Evolutionary conservation across 1,140 invertebrate species (phyloP).

Genomic region (Plodia interpunctella): DNA sequence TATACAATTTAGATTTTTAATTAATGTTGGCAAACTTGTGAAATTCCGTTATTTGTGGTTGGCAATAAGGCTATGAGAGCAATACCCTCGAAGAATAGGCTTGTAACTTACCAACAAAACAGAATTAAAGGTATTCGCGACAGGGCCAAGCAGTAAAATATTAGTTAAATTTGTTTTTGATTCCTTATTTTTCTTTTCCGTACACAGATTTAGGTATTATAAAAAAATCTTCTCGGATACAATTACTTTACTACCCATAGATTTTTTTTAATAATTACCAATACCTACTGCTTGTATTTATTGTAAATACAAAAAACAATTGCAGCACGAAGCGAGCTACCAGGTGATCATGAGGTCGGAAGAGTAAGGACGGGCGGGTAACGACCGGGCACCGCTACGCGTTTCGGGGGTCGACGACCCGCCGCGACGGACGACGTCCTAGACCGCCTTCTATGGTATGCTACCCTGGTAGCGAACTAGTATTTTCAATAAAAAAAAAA

Average conservation of each 20-base stretch:
- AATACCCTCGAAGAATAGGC: not conserved
- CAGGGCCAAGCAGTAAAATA: too few species aligned
- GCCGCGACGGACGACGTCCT: conserved; percentile 55
- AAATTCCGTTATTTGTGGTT: not conserved
- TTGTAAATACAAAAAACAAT: not conserved
- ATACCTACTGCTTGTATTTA: too few species aligned
- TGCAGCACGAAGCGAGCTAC: conserved; percentile 29
- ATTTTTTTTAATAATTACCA: too few species aligned
- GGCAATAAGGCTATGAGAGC: conserved; percentile 5
- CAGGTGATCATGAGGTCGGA: conserved; percentile 66
- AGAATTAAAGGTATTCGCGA: not conserved
- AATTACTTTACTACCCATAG: not conserved
- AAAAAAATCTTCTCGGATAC: too few species aligned
- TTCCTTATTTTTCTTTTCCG: too few species aligned
- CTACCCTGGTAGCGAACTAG: conserved; percentile 46
- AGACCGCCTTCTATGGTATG: conserved; percentile 52
- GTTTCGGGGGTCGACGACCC: conserved; percentile 67
- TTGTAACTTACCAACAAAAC: not conserved
- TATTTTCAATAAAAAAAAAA: too few species aligned
- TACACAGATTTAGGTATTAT: too few species aligned
- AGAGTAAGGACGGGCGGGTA: conserved; percentile 69
- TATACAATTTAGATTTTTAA: too few species aligned
- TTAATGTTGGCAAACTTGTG: not conserved
- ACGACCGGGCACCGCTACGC: conserved; percentile 73
- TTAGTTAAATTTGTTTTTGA: too few species aligned